Evolutionary conservation across 2,888 invertebrate genomes (phyloP).

Genomic region (Volucella inanis): DNA sequence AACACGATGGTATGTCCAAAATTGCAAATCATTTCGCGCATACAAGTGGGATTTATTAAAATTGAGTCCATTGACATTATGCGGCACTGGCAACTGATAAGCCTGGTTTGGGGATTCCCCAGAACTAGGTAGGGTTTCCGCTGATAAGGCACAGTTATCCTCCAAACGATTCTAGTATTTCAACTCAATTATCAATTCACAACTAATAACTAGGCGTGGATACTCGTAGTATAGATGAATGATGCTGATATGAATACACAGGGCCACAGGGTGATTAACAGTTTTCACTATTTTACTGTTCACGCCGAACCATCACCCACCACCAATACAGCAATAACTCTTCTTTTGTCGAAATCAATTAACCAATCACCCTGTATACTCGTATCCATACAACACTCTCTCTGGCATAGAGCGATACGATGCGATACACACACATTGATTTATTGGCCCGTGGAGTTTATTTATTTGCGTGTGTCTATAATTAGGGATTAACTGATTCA

Average conservation of each 20-base stretch:
- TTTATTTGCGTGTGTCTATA: slow-evolving; percentile 73
- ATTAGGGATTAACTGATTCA: slow-evolving; percentile 74
- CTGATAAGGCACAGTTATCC: slow-evolving; percentile 59
- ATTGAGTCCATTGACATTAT: slow-evolving; percentile 56
- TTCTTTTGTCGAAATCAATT: slow-evolving; percentile 63
- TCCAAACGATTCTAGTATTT: slow-evolving; percentile 10
- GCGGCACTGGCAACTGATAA: slow-evolving; percentile 46
- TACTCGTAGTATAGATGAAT: not conserved
- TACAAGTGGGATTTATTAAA: slow-evolving; percentile 60
- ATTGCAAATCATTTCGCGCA: slow-evolving; percentile 54
- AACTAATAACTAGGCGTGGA: slow-evolving; percentile 23
- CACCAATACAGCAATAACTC: slow-evolving; percentile 53
- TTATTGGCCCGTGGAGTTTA: slow-evolving; percentile 64
- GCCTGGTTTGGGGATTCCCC: slow-evolving; percentile 26
- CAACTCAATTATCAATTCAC: slow-evolving; percentile 55
- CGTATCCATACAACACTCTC: too few relatives aligned
- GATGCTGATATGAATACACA: slow-evolving; percentile 30
- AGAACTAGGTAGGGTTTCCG: slow-evolving; percentile 59
- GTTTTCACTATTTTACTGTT: not conserved
- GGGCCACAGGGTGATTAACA: slow-evolving; percentile 57
- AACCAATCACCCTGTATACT: slow-evolving; percentile 54
- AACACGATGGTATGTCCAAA: slow-evolving; percentile 55
- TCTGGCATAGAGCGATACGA: too few relatives aligned
- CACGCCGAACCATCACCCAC: not conserved
- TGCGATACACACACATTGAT: slow-evolving; percentile 54